Conservation (phyloP, 2,888 invertebrate genomes). For the Cheilosia urbana region DNA sequence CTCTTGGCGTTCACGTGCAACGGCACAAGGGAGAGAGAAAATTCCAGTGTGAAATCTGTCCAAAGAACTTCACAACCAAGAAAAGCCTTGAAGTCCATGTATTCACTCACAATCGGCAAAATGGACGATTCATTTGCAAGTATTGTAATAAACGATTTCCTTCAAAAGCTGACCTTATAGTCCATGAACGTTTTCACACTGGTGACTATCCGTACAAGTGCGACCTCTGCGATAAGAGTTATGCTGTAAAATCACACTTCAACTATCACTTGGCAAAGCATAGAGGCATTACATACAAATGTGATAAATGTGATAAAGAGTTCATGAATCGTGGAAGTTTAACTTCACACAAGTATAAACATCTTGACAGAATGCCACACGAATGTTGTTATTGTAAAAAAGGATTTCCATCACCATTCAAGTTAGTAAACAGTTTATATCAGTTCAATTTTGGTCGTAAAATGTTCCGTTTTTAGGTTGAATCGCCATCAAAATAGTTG, state of each 20-base stretch:
- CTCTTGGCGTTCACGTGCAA: conserved; percentile 55
- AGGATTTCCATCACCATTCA: conserved; percentile 66
- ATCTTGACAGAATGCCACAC: conserved; percentile 58
- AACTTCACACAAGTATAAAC: conserved; percentile 59
- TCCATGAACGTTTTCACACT: conserved; percentile 73
- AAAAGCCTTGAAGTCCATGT: conserved; percentile 58
- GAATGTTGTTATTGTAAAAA: conserved; percentile 60
- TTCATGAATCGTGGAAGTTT: conserved; percentile 65
- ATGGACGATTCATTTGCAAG: conserved; percentile 57
- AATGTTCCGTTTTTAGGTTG: conserved; percentile 30
- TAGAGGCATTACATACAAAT: conserved; percentile 67
- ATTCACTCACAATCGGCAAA: conserved; percentile 64
- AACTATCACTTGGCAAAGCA: conserved; percentile 73
- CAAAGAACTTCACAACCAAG: conserved; percentile 63
- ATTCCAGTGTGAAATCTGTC: conserved; percentile 52
- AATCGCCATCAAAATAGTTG: conserved; percentile 49
- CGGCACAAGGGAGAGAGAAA: conserved; percentile 53
- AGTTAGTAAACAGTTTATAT: conserved; percentile 22
- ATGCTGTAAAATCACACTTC: conserved; percentile 70
- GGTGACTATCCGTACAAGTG: conserved; percentile 71
- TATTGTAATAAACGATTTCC: conserved; percentile 60
- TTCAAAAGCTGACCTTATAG: conserved; percentile 65
- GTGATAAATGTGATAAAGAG: conserved; percentile 65
- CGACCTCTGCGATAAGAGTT: conserved; percentile 57
- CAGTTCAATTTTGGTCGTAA: neutral